These are phyloP conservation scores for Holothuria leucospilota DNA, from an alignment of 53 echinoderm and acorn worm species.

Conservation along the genomic window DNA sequence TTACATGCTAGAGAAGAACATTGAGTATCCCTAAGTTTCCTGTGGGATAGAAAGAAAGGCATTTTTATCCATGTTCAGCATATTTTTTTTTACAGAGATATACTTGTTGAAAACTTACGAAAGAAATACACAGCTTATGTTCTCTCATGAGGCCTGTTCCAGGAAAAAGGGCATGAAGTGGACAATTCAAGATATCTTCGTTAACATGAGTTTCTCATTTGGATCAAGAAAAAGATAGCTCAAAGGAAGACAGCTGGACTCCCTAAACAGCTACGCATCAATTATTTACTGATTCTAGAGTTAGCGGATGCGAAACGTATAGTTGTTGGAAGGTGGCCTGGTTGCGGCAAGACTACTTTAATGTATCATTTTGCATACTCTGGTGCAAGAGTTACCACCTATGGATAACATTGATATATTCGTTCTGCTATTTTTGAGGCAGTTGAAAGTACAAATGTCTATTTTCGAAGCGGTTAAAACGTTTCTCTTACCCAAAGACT, in stretches of 20 bases:
- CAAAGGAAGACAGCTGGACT: neutral
- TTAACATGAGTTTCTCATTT: neutral
- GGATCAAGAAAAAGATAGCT: neutral
- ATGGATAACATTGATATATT: conserved; percentile 4
- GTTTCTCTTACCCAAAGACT: neutral
- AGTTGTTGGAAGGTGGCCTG: neutral
- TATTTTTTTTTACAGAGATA: too few species aligned
- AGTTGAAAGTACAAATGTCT: neutral
- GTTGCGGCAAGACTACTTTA: conserved; percentile 1
- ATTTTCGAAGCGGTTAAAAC: neutral
- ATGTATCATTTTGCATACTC: conserved; percentile 1
- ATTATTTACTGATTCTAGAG: neutral
- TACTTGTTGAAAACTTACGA: neutral
- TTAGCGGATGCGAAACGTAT: neutral
- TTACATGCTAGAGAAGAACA: too few species aligned
- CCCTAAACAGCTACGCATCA: neutral
- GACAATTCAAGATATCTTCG: neutral
- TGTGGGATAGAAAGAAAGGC: too few species aligned
- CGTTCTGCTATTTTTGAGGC: neutral
- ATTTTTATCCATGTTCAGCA: too few species aligned
- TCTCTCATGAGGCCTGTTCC: conserved; percentile 1
- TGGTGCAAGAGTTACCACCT: neutral
- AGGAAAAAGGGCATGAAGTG: neutral
- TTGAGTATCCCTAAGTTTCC: too few species aligned
- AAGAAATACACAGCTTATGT: neutral